Percentiles rank a stretch among this genome's conserved stretches.
Conservation (phyloP, 2,797 vertebrate genomes). For the Cyclura pinguis region DNA sequence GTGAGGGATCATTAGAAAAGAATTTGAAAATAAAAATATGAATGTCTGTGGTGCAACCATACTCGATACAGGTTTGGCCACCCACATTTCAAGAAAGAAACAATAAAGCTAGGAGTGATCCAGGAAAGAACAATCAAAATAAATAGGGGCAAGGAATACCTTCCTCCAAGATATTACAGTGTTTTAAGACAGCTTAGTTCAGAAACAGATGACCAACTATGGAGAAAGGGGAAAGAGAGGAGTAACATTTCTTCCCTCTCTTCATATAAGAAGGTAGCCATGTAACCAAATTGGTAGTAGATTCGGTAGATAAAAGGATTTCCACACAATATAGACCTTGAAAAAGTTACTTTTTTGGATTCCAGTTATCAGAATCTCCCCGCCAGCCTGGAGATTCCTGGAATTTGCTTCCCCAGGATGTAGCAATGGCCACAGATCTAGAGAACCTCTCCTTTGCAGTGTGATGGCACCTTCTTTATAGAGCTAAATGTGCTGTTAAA, state of each 20-base stretch:
- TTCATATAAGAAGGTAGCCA: too few species aligned
- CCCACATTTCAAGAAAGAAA: neutral
- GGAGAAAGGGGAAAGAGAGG: neutral
- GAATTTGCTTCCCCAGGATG: neutral
- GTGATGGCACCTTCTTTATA: neutral
- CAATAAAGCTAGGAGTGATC: neutral
- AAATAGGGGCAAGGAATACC: neutral
- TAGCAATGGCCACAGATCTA: neutral
- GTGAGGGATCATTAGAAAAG: conserved; percentile 2
- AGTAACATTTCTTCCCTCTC: neutral
- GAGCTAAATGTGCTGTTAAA: neutral
- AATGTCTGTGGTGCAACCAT: neutral
- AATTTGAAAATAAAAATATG: neutral
- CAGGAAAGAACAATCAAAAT: neutral
- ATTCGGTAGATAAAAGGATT: neutral
- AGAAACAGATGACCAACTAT: neutral
- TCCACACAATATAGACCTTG: neutral
- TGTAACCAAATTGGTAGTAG: neutral
- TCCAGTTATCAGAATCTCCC: too few species aligned
- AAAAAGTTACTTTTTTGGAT: neutral
- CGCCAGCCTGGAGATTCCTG: neutral
- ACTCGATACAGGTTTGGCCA: neutral
- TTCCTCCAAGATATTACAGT: neutral
- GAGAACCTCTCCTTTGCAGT: neutral
- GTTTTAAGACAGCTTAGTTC: neutral